Base-by-base conservation (phyloP, 2,797 vertebrate genomes). In the Darevskia mixta region DNA sequence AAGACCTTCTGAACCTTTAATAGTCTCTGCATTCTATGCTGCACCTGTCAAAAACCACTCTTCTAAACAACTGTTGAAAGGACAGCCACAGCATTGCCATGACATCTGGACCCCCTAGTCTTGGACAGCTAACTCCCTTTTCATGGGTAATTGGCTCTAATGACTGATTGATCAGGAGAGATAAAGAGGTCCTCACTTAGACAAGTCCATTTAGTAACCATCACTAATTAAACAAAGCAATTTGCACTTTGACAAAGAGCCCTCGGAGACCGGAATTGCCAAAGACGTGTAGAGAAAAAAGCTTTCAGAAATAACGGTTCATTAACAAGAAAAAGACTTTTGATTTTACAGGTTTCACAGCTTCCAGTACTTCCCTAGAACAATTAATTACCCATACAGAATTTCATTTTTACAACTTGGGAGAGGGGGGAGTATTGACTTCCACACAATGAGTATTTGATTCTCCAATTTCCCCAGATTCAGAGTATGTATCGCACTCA, bases 171-270 rank as follows among this genome's bases (percentile, higher is more conserved):
- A 88, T 80, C 82, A 80, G 58, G 58, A 77, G 69, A 67, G 87
- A 85, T 81, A 80, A 80, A 88, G 83, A 75, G 78, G 69, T 66
- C 76, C 61, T 80, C 83, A 75, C 83, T 83, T 64, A 85, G 83
- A 38, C n/a, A 80, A 88, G 69, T 66, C 76, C 41, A n/a, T 85
- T 88, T 66, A 88, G 67, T 38, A 85, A 85, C 55, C 49, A 75
- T 75, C 77, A 38, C 87, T 88, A 88, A 88, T 88, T 81, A 88
- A 88, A 85, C 67, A 75, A 88, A 85, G 83, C 67, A 75, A 85
- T 75, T 88, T 81, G 25, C 69, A 45, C 29, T 49, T 79, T 80
- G 78, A 79, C 82, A 85, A 88, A 88, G 43, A 67, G 23, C 29
- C 38, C 67, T 29, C 15, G 29, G 76, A 80, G 82, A 85, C 7